Conservation (phyloP, 2,797 vertebrate genomes). For the Arrhamphus sclerolepis region DNA sequence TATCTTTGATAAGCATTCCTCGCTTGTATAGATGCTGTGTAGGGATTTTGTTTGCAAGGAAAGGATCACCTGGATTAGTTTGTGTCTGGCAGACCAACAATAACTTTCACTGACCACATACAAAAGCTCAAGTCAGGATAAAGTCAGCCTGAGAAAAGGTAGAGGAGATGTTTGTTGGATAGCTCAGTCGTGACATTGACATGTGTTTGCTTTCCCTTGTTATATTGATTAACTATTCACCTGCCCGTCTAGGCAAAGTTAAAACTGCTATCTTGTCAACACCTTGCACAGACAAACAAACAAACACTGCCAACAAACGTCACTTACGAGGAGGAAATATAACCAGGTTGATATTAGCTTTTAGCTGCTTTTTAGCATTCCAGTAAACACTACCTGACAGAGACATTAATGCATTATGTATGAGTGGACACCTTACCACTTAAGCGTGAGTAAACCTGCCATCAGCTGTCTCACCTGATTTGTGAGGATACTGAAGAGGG, state of each 20-base stretch:
- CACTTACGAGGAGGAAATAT: slow-evolving; percentile 9
- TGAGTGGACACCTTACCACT: not conserved
- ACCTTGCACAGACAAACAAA: not conserved
- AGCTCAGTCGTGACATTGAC: slow-evolving; percentile 24
- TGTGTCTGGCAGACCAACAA: no score
- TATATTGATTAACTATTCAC: not conserved
- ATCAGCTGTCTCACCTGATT: slow-evolving; percentile 71
- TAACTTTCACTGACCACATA: no score
- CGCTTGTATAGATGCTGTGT: no score
- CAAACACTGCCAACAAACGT: not conserved
- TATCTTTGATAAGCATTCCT: no score
- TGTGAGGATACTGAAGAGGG: slow-evolving; percentile 69
- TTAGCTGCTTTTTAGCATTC: slow-evolving; percentile 45
- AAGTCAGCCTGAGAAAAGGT: not conserved
- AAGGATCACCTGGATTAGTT: no score
- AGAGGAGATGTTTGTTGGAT: not conserved
- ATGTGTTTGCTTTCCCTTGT: not conserved
- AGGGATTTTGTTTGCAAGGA: no score
- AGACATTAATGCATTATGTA: not conserved
- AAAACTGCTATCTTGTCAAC: not conserved
- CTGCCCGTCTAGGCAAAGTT: not conserved
- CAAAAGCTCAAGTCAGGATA: no score
- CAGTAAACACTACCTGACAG: slow-evolving; percentile 11
- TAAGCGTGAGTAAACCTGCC: not conserved
- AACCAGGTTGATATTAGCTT: slow-evolving; percentile 51